Conservation (phyloP, 1,140 invertebrate genomes). For the Drosophila prosaltans region DNA sequence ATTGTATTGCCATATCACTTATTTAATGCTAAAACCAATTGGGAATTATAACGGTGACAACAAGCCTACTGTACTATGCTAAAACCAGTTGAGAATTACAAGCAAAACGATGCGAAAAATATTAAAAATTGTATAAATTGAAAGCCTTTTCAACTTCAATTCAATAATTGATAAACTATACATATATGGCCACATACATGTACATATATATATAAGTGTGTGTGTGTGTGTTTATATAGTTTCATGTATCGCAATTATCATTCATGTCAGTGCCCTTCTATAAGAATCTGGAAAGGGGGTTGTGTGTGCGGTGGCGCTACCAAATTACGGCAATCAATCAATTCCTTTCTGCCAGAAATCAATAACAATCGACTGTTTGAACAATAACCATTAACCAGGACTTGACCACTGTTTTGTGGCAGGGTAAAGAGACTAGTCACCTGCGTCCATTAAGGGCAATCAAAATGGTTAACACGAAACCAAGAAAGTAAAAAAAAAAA, state of each 20-base stretch:
- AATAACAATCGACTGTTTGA: constrained; percentile 40
- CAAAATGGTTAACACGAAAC: constrained; percentile 64
- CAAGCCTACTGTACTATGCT: too few relatives aligned
- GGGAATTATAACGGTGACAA: too few relatives aligned
- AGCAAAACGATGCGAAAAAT: too few relatives aligned
- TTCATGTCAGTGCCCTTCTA: not conserved
- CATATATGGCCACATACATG: too few relatives aligned
- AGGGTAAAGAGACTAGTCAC: constrained; percentile 16
- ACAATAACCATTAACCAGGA: constrained; percentile 7
- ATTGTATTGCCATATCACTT: too few relatives aligned
- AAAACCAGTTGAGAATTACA: too few relatives aligned
- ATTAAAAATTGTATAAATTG: too few relatives aligned
- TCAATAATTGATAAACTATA: too few relatives aligned
- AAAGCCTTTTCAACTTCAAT: too few relatives aligned
- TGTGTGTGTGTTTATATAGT: too few relatives aligned
- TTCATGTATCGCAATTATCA: not conserved
- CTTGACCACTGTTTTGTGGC: constrained; percentile 26
- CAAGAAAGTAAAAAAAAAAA: not conserved
- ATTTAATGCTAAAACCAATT: too few relatives aligned
- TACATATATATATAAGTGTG: too few relatives aligned
- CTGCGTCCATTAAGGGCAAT: constrained; percentile 64
- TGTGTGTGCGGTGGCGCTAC: constrained; percentile 15
- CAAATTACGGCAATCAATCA: constrained; percentile 70
- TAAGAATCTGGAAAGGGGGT: not conserved
- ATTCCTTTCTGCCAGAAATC: constrained; percentile 53